Evolutionary conservation across 2,113 vertebrate species (phyloP), one percentile per base, ranked within the genome.

Genomic region (Elaphurus davidianus): DNA sequence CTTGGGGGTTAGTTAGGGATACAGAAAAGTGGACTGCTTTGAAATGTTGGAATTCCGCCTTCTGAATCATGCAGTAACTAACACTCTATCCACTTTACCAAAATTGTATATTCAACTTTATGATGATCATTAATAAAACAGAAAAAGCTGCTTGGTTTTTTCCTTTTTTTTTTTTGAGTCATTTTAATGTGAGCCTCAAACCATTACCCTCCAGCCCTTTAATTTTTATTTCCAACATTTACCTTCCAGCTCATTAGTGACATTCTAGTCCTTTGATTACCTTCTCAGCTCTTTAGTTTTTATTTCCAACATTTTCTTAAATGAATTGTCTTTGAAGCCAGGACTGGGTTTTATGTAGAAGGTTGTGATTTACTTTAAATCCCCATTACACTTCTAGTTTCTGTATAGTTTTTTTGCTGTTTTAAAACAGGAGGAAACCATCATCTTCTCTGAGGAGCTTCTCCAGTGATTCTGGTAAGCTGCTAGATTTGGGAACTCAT

Each of bases 31-130:
- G 4, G 11, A 60, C 21, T 87, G 88, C 74, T 97, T 86, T 59
- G 71, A 96, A 81, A 90, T 78, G 40, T n/a, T 87, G 84, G 79
- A 87, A 97, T 95, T 90, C 52, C 57, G 76, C 55, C 45, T 54
- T 85, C 79, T 85, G 89, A 91, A 81, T 90, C 52, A 59, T 16
- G 33, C 40, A 78, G 2, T 57, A 59, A 67, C 25, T 57, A 59
- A 60, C 25, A 64, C 11, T 19, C 28, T 62, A 28, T 33, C 9
- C 62, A 84, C 57, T 59, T 91, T 64, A 84, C 50, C 36, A 36
- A 92, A 91, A 91, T 81, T 60, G 30, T 62, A 28, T 79, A 40
- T 52, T 62, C 87, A 87, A 54, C 85, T 74, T 74, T 2, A 55
- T 33, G 10, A 81, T 96, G 79, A 36, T n/a, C 55, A 87, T 84